phyloP scores from a whole-genome alignment of 2,888 invertebrate genomes.

The Limnephilus auricula region DNA sequence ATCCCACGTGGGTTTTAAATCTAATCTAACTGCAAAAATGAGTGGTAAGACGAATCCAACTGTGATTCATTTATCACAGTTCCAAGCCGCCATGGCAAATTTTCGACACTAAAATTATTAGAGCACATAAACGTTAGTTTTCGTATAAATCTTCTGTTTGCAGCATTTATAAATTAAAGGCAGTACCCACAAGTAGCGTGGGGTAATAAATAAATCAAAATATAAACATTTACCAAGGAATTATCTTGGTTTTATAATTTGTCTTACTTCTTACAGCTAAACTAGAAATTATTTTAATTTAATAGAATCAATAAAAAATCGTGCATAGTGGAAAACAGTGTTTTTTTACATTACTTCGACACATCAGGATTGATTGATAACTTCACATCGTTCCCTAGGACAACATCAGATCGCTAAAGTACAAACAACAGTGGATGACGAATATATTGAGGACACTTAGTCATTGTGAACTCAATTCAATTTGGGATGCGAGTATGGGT shows the following conservation, averaged over 20 bases:
- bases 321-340: no score
- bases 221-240: background rate
- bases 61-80: slow-evolving; percentile 34
- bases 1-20: slow-evolving; percentile 17
- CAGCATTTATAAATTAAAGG: background rate
- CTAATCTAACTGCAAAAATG: slow-evolving; percentile 25
- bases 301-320: background rate
- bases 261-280: background rate
- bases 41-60: background rate
- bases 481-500: no score
- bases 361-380: no score
- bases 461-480: no score
- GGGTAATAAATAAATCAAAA: background rate
- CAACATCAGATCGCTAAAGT: no score
- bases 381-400: no score
- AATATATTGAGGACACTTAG: no score
- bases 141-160: background rate
- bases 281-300: background rate
- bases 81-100: slow-evolving; percentile 10
- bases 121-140: background rate
- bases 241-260: background rate
- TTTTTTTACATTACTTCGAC: no score
- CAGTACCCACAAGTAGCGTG: background rate
- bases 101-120: background rate
- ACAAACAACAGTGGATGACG: no score